Conservation (phyloP, 2,888 invertebrate genomes). For the Eilema caniola region DNA sequence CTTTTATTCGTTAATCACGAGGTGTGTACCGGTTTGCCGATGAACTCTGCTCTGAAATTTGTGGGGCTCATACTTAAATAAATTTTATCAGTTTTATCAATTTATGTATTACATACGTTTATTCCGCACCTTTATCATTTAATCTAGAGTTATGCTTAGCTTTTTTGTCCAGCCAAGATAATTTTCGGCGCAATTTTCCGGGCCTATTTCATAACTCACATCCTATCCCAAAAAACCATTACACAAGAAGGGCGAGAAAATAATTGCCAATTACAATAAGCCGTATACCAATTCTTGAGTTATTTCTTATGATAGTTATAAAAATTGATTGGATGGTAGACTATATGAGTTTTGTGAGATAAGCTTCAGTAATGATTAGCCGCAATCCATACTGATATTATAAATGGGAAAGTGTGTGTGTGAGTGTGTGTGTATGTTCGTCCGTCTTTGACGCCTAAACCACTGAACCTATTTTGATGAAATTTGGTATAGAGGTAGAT, state of each 20-base stretch:
- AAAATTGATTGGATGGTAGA: neutral
- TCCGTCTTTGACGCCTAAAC: too few relatives aligned
- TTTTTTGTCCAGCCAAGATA: neutral
- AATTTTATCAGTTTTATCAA: too few relatives aligned
- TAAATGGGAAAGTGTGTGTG: too few relatives aligned
- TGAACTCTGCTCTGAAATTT: too few relatives aligned
- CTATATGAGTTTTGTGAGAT: constrained; percentile 17
- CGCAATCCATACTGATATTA: too few relatives aligned
- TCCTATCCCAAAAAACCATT: neutral
- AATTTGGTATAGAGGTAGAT: too few relatives aligned
- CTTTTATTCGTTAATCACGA: too few relatives aligned
- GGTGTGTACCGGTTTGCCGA: too few relatives aligned
- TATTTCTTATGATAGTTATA: constrained; percentile 4
- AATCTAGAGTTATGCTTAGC: neutral
- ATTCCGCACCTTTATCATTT: neutral
- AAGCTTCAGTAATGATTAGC: constrained; percentile 30
- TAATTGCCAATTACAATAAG: constrained; percentile 3
- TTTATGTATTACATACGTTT: too few relatives aligned
- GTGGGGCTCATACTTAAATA: too few relatives aligned
- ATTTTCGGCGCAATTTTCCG: neutral
- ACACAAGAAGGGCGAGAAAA: neutral
- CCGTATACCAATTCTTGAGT: neutral
- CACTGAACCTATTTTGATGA: too few relatives aligned
- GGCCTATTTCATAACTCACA: neutral
- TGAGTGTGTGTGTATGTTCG: too few relatives aligned